phyloP scores from a whole-genome alignment of 1,140 invertebrate species.

The Pseudobourletiella spinata region DNA sequence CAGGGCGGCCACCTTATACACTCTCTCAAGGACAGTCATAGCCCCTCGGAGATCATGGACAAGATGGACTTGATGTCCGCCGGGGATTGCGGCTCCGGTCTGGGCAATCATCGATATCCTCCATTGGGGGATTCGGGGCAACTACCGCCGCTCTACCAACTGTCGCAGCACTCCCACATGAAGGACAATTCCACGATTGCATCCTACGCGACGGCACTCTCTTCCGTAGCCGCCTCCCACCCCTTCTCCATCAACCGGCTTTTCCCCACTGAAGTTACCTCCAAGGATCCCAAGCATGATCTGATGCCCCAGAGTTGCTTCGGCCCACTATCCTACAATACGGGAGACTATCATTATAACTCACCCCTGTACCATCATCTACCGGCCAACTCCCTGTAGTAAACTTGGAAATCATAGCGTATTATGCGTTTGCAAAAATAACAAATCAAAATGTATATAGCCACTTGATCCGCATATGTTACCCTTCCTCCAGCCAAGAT shows the following conservation, averaged over 20 bases:
- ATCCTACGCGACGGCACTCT: neutral
- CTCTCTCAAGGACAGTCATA: slow-evolving; percentile 22
- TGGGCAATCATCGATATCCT: slow-evolving; percentile 34
- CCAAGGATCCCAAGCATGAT: slow-evolving; percentile 26
- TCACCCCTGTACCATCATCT: slow-evolving; percentile 30
- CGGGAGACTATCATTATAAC: slow-evolving; percentile 21
- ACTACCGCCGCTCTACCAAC: slow-evolving; percentile 46
- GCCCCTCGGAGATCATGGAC: slow-evolving; percentile 27
- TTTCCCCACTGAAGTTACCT: slow-evolving; percentile 57
- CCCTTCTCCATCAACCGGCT: slow-evolving; percentile 90
- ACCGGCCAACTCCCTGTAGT: slow-evolving; percentile 19
- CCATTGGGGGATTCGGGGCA: slow-evolving; percentile 37
- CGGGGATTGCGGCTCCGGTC: slow-evolving; percentile 14
- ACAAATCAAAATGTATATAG: no score
- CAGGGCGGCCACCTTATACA: slow-evolving; percentile 30
- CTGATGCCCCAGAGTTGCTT: slow-evolving; percentile 28
- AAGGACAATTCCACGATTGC: slow-evolving; percentile 44
- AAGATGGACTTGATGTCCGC: slow-evolving; percentile 30
- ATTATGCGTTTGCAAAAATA: no score
- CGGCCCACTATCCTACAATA: slow-evolving; percentile 21
- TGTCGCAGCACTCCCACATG: slow-evolving; percentile 39
- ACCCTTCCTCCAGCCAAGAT: no score
- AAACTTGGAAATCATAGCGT: no score
- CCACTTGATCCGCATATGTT: no score
- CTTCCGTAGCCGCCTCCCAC: slow-evolving; percentile 47